Conservation (phyloP, 2,888 invertebrate species). For the Callyntrura sp. region DNA sequence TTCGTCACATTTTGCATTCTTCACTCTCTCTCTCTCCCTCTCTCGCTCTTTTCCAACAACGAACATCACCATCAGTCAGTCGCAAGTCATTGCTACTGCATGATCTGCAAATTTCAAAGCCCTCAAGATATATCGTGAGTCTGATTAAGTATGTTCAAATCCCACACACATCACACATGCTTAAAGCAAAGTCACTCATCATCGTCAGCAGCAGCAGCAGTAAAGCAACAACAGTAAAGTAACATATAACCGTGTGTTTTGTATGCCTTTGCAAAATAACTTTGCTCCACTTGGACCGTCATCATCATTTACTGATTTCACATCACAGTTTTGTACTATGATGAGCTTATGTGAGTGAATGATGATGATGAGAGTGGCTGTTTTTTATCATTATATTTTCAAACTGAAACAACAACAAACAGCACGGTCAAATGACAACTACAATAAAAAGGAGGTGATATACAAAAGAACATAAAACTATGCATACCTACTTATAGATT, state of each 20-base stretch:
- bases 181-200: slow-evolving; percentile 48
- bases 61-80: slow-evolving; percentile 44
- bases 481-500: slow-evolving; percentile 10
- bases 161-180: slow-evolving; percentile 55
- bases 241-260: no score
- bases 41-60: no score
- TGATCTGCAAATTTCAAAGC: slow-evolving; percentile 73
- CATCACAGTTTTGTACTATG: slow-evolving; percentile 35
- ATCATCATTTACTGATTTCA: slow-evolving; percentile 23
- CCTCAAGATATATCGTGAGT: slow-evolving; percentile 74
- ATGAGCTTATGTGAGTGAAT: slow-evolving; percentile 20
- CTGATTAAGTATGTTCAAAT: slow-evolving; percentile 65
- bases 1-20: slow-evolving; percentile 73
- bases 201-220: slow-evolving; percentile 23
- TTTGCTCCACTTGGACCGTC: slow-evolving; percentile 15
- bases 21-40: slow-evolving; percentile 42
- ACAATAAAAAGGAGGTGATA: slow-evolving; percentile 52
- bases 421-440: slow-evolving; percentile 73
- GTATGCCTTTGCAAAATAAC: slow-evolving; percentile 43
- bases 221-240: slow-evolving; percentile 19
- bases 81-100: slow-evolving; percentile 72
- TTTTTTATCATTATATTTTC: slow-evolving; percentile 37
- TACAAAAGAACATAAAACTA: slow-evolving; percentile 35
- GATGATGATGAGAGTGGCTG: slow-evolving; percentile 14
- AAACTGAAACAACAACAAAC: slow-evolving; percentile 67